Percentiles rank a stretch among this genome's conserved stretches.
Conservation (phyloP, 2,888 invertebrate genomes). For the Campopleginae sp. region DNA sequence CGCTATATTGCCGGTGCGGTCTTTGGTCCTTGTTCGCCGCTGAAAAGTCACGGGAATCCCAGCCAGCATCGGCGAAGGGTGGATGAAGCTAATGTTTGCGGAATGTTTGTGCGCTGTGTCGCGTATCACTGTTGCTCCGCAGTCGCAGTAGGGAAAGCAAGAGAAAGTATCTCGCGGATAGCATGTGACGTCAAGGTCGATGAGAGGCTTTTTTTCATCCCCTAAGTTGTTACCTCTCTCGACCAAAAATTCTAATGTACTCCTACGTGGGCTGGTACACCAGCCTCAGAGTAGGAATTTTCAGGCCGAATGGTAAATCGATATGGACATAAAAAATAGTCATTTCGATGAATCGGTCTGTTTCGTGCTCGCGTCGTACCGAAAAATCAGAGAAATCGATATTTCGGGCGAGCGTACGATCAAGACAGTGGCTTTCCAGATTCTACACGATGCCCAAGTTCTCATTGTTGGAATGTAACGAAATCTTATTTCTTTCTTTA, state of each 20-base stretch:
- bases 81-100: constrained; percentile 23
- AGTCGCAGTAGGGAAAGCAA: constrained; percentile 53
- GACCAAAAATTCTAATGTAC: neutral
- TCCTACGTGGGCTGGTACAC: neutral
- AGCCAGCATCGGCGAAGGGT: constrained; percentile 24
- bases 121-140: constrained; percentile 27
- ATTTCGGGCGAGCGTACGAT: neutral
- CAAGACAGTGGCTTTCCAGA: neutral
- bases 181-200: constrained; percentile 73
- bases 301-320: neutral
- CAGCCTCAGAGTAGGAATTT: neutral
- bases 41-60: constrained; percentile 47
- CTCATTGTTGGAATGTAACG: no score
- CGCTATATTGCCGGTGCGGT: constrained; percentile 2
- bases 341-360: neutral
- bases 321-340: neutral
- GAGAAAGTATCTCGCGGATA: constrained; percentile 67
- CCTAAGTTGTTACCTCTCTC: constrained; percentile 19
- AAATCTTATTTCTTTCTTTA: no score
- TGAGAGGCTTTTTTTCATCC: constrained; percentile 46
- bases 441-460: no score
- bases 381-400: neutral
- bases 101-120: constrained; percentile 27
- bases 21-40: constrained; percentile 47
- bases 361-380: neutral